Conservation (phyloP, 2,797 vertebrate genomes). For the Parauchenoglanis ngamensis region DNA sequence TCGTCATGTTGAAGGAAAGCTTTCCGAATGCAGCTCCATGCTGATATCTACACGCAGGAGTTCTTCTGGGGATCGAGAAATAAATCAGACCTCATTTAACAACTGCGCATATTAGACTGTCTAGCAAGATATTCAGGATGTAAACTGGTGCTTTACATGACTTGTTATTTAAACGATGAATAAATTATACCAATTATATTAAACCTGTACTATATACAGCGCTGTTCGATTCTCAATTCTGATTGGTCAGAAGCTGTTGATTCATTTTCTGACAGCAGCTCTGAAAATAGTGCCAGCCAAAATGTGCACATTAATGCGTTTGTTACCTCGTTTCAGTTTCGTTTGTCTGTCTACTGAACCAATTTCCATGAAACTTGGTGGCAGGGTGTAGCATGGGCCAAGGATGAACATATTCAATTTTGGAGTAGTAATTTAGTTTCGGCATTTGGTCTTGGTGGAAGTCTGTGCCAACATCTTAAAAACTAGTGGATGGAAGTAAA, state of each 20-base stretch:
- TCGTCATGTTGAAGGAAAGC: conserved; percentile 58
- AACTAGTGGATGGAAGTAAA: too few relatives aligned
- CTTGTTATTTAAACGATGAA: background rate
- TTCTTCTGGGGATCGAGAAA: conserved; percentile 48
- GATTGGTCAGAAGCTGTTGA: background rate
- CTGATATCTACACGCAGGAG: conserved; percentile 58
- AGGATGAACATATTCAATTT: too few relatives aligned
- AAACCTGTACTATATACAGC: background rate
- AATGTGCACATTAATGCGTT: background rate
- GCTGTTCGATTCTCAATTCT: background rate
- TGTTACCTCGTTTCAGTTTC: too few relatives aligned
- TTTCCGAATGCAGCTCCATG: conserved; percentile 61
- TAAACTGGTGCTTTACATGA: background rate
- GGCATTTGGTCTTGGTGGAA: too few relatives aligned
- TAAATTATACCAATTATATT: background rate
- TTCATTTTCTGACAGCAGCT: background rate
- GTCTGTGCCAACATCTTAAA: too few relatives aligned
- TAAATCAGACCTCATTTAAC: background rate
- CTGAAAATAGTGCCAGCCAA: background rate
- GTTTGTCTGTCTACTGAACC: too few relatives aligned
- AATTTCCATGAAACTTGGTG: too few relatives aligned
- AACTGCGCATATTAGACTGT: background rate
- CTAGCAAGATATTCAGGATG: background rate
- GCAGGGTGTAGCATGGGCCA: too few relatives aligned
- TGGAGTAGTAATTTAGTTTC: too few relatives aligned